Evolutionary conservation across 2,888 invertebrate species (phyloP).

Genomic region (Aphidoletes aphidimyza): DNA sequence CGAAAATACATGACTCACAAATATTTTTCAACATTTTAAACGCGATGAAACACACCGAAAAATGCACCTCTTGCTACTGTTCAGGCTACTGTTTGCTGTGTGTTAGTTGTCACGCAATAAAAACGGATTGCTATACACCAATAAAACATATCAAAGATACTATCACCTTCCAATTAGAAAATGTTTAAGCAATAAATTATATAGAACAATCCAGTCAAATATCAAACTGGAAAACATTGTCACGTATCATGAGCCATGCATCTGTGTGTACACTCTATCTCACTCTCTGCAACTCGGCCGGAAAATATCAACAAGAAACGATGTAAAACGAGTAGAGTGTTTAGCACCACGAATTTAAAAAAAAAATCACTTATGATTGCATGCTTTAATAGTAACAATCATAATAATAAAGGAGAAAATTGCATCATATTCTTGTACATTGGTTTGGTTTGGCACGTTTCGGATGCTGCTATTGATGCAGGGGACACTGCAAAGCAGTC

Average conservation of each 20-base stretch:
- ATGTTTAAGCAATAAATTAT: constrained; percentile 1
- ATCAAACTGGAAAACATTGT: not conserved
- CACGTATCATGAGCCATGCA: not conserved
- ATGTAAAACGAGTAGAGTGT: not conserved
- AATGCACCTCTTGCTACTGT: too few relatives aligned
- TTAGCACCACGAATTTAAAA: not conserved
- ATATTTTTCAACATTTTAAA: too few relatives aligned
- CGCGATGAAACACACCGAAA: not conserved
- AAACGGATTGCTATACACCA: not conserved
- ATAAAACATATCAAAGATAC: constrained; percentile 15
- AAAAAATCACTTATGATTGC: constrained; percentile 9
- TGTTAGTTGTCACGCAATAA: not conserved
- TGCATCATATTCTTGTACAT: constrained; percentile 18
- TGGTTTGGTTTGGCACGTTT: not conserved
- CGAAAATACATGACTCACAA: too few relatives aligned
- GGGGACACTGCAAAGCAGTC: too few relatives aligned
- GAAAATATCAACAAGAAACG: not conserved
- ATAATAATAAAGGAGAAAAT: constrained; percentile 43
- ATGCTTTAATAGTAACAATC: not conserved
- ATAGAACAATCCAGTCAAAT: not conserved
- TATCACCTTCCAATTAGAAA: constrained; percentile 38
- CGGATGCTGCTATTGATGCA: too few relatives aligned
- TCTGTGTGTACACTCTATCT: not conserved
- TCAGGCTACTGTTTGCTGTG: too few relatives aligned
- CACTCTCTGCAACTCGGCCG: not conserved